These are phyloP conservation scores for Pseudorectes ferrugineus DNA, from an alignment of 2,113 vertebrate genomes.

Conservation along the genomic window DNA sequence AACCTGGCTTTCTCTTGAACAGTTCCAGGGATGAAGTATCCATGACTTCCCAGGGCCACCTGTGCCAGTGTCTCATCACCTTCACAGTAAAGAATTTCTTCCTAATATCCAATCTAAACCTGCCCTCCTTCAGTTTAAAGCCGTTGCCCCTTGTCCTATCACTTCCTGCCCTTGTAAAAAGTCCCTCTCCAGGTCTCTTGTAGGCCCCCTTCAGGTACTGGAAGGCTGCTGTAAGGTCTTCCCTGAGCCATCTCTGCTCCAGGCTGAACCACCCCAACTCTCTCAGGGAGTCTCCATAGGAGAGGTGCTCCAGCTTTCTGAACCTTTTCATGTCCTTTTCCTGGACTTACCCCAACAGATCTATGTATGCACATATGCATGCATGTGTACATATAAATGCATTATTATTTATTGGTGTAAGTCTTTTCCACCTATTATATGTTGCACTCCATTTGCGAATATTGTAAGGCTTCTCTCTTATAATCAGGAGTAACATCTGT, in stretches of 20 bases:
- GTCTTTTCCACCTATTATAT: not conserved
- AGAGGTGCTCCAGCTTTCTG: not conserved
- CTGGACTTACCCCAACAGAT: not conserved
- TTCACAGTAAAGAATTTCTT: not conserved
- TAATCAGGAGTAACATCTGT: not conserved
- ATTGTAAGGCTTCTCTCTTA: not conserved
- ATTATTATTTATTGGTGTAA: not conserved
- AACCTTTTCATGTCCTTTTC: not conserved
- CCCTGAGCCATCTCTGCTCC: not conserved
- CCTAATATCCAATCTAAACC: not conserved
- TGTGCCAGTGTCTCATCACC: not conserved
- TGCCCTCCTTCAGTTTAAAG: not conserved
- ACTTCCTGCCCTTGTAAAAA: not conserved
- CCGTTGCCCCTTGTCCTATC: not conserved
- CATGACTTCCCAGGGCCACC: not conserved
- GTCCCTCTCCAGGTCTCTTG: not conserved
- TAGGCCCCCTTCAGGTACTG: too few relatives aligned
- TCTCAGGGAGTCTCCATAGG: too few relatives aligned
- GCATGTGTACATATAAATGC: not conserved
- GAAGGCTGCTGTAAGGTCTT: not conserved
- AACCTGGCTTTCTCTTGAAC: not conserved
- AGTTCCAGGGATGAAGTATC: not conserved
- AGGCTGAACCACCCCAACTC: not conserved
- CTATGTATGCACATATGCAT: not conserved
- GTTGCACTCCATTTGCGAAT: not conserved